Conservation (phyloP, 2,888 invertebrate genomes). For the Argynnis bischoffii region DNA sequence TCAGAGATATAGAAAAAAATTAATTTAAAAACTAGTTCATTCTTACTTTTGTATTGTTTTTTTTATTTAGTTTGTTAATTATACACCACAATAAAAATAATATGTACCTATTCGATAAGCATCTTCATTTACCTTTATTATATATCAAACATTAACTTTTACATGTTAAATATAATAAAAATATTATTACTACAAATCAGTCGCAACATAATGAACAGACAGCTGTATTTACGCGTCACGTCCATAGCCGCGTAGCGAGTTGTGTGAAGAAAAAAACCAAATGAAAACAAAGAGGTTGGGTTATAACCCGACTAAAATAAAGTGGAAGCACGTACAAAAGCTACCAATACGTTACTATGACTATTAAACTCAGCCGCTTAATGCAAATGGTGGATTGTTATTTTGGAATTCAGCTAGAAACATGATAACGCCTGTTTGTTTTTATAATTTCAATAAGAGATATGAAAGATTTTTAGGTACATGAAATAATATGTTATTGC, state of each 20-base stretch:
- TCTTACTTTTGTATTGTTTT: not conserved
- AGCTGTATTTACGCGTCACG: slow-evolving; percentile 56
- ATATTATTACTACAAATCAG: not conserved
- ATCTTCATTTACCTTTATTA: no score
- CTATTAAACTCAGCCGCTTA: slow-evolving; percentile 41
- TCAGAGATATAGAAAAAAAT: not conserved
- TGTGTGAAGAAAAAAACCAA: slow-evolving; percentile 59
- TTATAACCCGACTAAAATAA: slow-evolving; percentile 54
- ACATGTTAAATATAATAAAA: not conserved
- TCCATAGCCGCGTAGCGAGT: slow-evolving; percentile 57
- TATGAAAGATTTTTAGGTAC: slow-evolving; percentile 17
- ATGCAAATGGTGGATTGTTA: slow-evolving; percentile 50
- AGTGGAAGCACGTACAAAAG: slow-evolving; percentile 59
- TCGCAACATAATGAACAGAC: slow-evolving; percentile 43
- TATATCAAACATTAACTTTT: not conserved
- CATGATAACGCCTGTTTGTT: slow-evolving; percentile 44
- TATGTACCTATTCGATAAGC: no score
- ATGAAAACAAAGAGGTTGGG: slow-evolving; percentile 74
- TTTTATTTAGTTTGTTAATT: not conserved
- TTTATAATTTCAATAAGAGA: slow-evolving; percentile 36
- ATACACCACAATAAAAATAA: no score
- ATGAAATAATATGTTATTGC: slow-evolving; percentile 26
- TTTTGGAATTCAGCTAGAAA: slow-evolving; percentile 42
- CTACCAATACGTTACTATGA: slow-evolving; percentile 42
- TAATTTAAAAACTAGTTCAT: not conserved